Evolutionary conservation across 2,888 invertebrate genomes (phyloP).

Genomic region (Heteromurus nitidus): DNA sequence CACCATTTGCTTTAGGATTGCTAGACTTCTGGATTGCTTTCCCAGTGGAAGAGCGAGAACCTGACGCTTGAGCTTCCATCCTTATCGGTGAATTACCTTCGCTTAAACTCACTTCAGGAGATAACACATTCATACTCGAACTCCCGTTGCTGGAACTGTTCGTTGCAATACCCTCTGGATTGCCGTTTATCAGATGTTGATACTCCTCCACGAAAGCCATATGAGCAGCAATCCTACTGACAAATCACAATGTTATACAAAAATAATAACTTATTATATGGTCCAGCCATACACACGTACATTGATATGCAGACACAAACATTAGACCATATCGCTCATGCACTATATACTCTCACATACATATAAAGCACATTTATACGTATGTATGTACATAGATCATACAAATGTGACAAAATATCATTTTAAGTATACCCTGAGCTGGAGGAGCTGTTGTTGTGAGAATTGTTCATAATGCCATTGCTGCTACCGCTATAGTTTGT

Average conservation of each 20-base stretch:
- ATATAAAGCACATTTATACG: too few species aligned
- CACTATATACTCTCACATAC: too few species aligned
- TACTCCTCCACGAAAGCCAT: constrained; percentile 73
- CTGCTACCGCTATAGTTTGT: constrained; percentile 61
- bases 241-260: too few species aligned
- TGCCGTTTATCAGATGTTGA: constrained; percentile 73
- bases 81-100: constrained; percentile 73
- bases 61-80: constrained; percentile 69
- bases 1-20: constrained; percentile 58
- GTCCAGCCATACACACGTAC: too few species aligned
- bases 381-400: too few species aligned
- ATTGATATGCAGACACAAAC: too few species aligned
- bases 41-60: constrained; percentile 64
- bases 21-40: constrained; percentile 59
- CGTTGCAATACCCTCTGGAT: constrained; percentile 71
- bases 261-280: too few species aligned
- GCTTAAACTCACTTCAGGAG: constrained; percentile 73
- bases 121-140: constrained; percentile 72
- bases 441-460: constrained; percentile 61
- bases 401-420: too few species aligned
- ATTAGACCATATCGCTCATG: too few species aligned
- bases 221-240: constrained; percentile 72
- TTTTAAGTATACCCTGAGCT: constrained; percentile 58
- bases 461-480: constrained; percentile 65
- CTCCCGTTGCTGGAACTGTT: constrained; percentile 71